Percentiles rank a stretch among this genome's conserved stretches.
Conservation (phyloP, 2,888 invertebrate genomes). For the Stratiomys singularior region DNA sequence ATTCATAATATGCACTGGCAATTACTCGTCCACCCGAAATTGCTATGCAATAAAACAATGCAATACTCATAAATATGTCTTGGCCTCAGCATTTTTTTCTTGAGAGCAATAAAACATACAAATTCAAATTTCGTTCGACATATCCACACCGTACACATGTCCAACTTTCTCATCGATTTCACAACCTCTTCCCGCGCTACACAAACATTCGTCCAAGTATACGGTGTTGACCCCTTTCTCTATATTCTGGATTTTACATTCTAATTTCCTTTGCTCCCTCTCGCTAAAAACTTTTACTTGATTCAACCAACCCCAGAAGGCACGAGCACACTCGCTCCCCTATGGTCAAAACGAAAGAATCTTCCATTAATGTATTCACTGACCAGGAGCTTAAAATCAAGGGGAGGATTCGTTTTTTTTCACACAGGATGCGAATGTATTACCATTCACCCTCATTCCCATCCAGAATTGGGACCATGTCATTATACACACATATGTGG, state of each 20-base stretch:
- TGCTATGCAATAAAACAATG: not conserved
- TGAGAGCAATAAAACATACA: not conserved
- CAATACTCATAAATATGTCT: not conserved
- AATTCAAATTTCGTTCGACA: not conserved
- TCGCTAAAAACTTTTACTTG: not conserved
- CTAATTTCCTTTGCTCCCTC: slow-evolving; percentile 3
- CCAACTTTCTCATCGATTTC: not conserved
- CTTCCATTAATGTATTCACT: slow-evolving; percentile 51
- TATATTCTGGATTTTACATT: slow-evolving; percentile 20
- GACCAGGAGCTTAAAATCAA: slow-evolving; percentile 50
- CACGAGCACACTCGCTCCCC: not conserved
- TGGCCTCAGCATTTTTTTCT: not conserved
- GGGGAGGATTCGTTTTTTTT: slow-evolving; percentile 5
- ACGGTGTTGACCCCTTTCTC: slow-evolving; percentile 22
- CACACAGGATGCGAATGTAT: slow-evolving; percentile 24
- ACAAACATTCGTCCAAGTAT: not conserved
- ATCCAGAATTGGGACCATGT: not conserved
- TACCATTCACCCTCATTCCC: not conserved
- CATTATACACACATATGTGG: slow-evolving; percentile 21
- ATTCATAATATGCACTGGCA: too few relatives aligned
- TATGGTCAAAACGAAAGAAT: not conserved
- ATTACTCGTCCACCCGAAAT: not conserved
- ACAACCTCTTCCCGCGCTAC: not conserved
- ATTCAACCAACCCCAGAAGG: not conserved
- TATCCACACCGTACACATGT: not conserved